A percentile compares a stretch with the other conserved stretches of the same genome.
Conservation (phyloP, 2,888 invertebrate genomes). For the Orgyia antiqua region DNA sequence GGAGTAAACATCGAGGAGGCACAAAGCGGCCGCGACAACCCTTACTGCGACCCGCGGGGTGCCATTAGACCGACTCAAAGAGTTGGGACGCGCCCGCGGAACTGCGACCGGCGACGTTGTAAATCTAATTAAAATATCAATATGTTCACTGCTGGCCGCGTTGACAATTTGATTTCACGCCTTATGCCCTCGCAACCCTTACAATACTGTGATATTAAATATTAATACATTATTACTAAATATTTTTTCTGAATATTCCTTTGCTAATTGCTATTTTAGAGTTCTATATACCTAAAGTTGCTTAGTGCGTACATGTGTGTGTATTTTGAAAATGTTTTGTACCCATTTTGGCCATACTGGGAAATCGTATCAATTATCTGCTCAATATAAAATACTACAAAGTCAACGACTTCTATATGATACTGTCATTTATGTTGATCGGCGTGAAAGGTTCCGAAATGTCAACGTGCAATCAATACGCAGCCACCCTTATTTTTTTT, state of each 20-base stretch:
- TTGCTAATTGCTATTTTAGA: constrained; percentile 13
- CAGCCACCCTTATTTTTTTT: constrained; percentile 54
- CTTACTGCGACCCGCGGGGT: constrained; percentile 72
- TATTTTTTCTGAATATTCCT: too few relatives aligned
- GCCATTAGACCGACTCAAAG: constrained; percentile 74
- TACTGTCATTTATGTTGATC: constrained; percentile 47
- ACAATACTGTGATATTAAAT: constrained; percentile 24
- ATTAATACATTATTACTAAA: constrained; percentile 25
- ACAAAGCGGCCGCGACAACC: constrained; percentile 71
- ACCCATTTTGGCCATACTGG: constrained; percentile 25
- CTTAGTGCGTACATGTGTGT: too few relatives aligned
- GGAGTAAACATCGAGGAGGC: constrained; percentile 75
- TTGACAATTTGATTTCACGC: constrained; percentile 76
- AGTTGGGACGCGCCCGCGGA: constrained; percentile 68
- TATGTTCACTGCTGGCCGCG: constrained; percentile 69
- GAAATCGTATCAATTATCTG: constrained; percentile 47
- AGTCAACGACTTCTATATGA: constrained; percentile 58
- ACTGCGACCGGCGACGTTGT: constrained; percentile 65
- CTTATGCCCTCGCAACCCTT: constrained; percentile 33
- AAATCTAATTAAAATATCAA: constrained; percentile 79
- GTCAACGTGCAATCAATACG: constrained; percentile 46
- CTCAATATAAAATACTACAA: constrained; percentile 47
- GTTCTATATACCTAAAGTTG: not conserved
- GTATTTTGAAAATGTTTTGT: too few relatives aligned
- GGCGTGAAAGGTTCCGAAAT: constrained; percentile 43